Evolutionary conservation across 2,797 vertebrate species (phyloP).

Genomic region (Scolopax bukidnonensis): DNA sequence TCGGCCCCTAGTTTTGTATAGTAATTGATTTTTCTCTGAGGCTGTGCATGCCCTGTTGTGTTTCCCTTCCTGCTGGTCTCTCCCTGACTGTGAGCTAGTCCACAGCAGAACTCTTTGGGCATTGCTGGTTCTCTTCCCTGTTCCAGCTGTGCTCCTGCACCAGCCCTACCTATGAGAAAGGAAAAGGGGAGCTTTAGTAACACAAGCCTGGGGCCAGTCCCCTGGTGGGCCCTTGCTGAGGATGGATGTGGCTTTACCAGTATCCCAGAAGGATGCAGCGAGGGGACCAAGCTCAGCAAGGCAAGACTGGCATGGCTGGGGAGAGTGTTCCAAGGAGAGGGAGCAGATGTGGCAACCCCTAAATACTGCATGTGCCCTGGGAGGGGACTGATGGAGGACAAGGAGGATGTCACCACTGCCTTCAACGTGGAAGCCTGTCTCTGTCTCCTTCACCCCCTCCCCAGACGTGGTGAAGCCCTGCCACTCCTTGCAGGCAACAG

Average conservation of each 20-base stretch:
- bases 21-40: slow-evolving; percentile 35
- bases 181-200: background rate
- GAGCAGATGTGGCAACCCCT: background rate
- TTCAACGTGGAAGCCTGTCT: background rate
- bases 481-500: rapidly evolving
- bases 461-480: rapidly evolving
- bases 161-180: too few relatives aligned
- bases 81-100: background rate
- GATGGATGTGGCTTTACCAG: background rate
- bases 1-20: background rate
- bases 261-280: background rate
- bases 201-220: rapidly evolving
- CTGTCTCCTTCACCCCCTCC: background rate
- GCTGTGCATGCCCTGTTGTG: rapidly evolving
- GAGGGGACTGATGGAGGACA: rapidly evolving
- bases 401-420: background rate
- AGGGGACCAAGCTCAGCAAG: background rate
- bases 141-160: background rate
- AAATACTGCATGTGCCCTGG: rapidly evolving
- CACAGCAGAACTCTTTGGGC: background rate
- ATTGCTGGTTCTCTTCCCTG: too few relatives aligned
- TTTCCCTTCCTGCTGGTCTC: background rate
- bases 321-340: background rate
- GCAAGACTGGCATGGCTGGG: rapidly evolving
- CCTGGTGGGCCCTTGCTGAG: background rate